Percentiles rank a stretch among this genome's conserved stretches.
Evolutionary conservation across 2,797 vertebrate species (phyloP).

Genomic region (Chlorospingus semifuscus): DNA sequence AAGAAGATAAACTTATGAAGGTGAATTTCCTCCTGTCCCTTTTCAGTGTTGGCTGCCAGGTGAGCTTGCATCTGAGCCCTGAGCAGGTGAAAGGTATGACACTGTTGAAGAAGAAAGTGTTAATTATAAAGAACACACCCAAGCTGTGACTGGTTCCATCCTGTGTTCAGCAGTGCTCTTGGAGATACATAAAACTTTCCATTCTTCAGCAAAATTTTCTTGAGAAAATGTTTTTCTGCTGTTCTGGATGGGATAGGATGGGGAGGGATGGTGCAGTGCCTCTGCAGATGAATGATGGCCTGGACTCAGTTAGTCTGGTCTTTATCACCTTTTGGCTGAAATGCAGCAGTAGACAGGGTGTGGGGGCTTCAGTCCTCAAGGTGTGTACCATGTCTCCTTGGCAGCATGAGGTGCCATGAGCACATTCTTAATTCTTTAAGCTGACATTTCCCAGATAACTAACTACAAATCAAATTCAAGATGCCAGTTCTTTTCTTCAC

Average conservation of each 20-base stretch:
- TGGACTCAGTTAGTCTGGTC: not conserved
- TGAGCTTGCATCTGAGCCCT: not conserved
- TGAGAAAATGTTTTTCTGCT: not conserved
- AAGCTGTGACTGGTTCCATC: not conserved
- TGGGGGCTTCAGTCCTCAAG: not conserved
- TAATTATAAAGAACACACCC: not conserved
- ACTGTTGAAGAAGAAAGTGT: not conserved
- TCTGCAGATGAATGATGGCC: not conserved
- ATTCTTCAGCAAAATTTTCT: not conserved
- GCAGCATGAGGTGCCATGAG: not conserved
- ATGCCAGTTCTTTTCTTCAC: not conserved
- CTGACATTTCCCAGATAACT: not conserved
- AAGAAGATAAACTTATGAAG: not conserved
- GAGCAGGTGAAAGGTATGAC: not conserved
- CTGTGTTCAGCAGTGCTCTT: not conserved
- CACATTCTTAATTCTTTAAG: not conserved
- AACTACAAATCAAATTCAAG: not conserved
- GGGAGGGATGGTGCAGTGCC: not conserved
- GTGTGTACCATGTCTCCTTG: not conserved
- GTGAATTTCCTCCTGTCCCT: not conserved
- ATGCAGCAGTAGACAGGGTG: not conserved
- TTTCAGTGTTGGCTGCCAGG: not conserved
- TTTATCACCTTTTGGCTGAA: not conserved
- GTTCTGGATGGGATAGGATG: not conserved
- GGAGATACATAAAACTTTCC: not conserved